Evolutionary conservation across 2,888 invertebrate genomes (phyloP), one percentile per base, ranked within the genome.

Genomic region (Maniola hyperantus): DNA sequence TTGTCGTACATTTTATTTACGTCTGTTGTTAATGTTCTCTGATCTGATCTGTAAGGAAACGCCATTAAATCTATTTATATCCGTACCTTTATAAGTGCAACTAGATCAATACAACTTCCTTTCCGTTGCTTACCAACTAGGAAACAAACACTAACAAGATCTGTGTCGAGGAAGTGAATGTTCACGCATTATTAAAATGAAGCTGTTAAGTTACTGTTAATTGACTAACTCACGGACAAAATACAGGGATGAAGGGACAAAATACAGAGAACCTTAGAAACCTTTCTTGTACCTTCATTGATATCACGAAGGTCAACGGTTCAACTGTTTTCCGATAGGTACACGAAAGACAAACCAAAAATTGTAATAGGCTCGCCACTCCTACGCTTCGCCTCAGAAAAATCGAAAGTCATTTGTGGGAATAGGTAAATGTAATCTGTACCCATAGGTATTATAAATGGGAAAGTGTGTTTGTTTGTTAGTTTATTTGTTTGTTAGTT

Each of bases 131-230:
- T 18, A 55, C 36, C 7, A n/a, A 67, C 54, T 60, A 63, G 70
- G 70, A 70, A 70, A 62, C 50, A 53, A 58, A 59, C 42, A 33
- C 18, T 53, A 42, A 46, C n/a, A 46, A 53, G 33, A 67, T 59
- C 15, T 10, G 11, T 54, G 58, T 64, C 34, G 48, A 67, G 70
- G 70, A 67, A 67, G 70, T 70, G 67, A 64, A 65, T 54, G 67
- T 51, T 60, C 63, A 42, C 61, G 57, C 61, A 26, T 57, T 36
- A 36, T 11, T 15, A 18, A 55, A 54, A 15, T 34, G 8, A 46
- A 46, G 15, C 46, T 6, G 15, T 46, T 15, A n/a, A 7, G 15
- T 46, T 46, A 15, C 46, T 46, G 46, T 15, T 46, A 46, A 46
- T 46, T 46, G 46, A n/a, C 8, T 46, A n/a, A 46, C 2, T 46